phyloP scores from a whole-genome alignment of 2,797 vertebrate genomes.

The Chaetophractus vellerosus region DNA sequence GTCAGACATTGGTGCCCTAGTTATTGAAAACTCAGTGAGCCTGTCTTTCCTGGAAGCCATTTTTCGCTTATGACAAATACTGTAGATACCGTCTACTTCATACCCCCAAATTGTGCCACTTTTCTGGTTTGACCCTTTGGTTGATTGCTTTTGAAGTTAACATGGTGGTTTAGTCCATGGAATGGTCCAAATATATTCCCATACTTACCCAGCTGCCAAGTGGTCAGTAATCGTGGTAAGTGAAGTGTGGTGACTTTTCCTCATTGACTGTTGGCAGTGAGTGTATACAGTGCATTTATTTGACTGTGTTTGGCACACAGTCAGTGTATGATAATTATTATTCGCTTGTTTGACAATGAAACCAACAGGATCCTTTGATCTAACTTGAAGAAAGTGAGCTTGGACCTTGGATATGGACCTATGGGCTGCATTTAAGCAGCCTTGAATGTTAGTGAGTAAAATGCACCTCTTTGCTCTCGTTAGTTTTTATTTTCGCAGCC shows the following conservation, averaged over 20 bases:
- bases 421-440: background rate
- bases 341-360: background rate
- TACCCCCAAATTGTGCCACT: background rate
- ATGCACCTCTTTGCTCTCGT: background rate
- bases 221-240: background rate
- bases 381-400: background rate
- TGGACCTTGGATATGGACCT: background rate
- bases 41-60: background rate
- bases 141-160: conserved; percentile 60
- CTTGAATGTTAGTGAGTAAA: background rate
- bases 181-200: background rate
- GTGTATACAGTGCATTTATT: background rate
- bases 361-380: background rate
- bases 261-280: background rate
- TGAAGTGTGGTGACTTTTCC: background rate
- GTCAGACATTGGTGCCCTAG: background rate
- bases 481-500: background rate
- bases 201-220: background rate
- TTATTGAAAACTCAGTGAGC: background rate
- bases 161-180: background rate
- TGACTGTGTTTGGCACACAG: background rate
- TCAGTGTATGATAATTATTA: background rate
- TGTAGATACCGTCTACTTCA: background rate
- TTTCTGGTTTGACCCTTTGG: background rate
- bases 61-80: background rate